Percentiles rank a stretch among this genome's conserved stretches.
phyloP scores from a whole-genome alignment of 2,113 vertebrate genomes.

The Colistium nudipinnis region DNA sequence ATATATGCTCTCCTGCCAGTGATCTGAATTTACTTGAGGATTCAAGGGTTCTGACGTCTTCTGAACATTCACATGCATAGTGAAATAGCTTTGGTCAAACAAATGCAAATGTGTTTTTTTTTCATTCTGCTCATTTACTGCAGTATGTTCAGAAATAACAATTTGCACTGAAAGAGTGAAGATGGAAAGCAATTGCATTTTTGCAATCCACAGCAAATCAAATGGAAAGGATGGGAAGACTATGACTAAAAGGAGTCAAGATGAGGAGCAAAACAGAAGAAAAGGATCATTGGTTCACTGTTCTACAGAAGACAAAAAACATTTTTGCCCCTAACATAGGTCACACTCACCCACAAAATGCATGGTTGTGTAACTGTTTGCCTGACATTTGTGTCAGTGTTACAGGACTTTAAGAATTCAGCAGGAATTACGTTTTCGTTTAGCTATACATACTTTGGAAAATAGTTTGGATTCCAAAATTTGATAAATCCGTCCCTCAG shows the following conservation, averaged over 20 bases:
- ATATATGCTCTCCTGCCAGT: background rate
- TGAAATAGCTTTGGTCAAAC: background rate
- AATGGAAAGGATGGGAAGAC: background rate
- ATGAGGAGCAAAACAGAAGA: constrained; percentile 1
- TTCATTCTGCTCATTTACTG: background rate
- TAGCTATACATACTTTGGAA: no score
- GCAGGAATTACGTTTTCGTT: no score
- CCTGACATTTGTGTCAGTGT: no score
- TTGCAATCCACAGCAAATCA: constrained; percentile 3
- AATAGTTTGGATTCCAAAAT: no score
- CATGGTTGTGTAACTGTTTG: background rate
- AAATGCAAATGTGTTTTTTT: background rate
- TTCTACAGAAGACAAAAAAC: background rate
- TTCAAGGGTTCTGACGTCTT: background rate
- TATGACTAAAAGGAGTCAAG: background rate
- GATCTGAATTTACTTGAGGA: constrained; percentile 2
- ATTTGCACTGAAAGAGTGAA: background rate
- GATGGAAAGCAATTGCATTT: background rate
- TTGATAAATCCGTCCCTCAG: no score
- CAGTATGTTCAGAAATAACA: background rate
- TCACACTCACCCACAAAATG: background rate
- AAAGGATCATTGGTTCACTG: background rate
- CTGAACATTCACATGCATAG: background rate
- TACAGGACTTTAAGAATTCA: no score
- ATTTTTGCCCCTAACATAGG: background rate